A percentile compares a stretch with the other conserved stretches of the same genome.
These are phyloP conservation scores for Diceros bicornis DNA, from an alignment of 2,797 vertebrate genomes.

Conservation along the genomic window DNA sequence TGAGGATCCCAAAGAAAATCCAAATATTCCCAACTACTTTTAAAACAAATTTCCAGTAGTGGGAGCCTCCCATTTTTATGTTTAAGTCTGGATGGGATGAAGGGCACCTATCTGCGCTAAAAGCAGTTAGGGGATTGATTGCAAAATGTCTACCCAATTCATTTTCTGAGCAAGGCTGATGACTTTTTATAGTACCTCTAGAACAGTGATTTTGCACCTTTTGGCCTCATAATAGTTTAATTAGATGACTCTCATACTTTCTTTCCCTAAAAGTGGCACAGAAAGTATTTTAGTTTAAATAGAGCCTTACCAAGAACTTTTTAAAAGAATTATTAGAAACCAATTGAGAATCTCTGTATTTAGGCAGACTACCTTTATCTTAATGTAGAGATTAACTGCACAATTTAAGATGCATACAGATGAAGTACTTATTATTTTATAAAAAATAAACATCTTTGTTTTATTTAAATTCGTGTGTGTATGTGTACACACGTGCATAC, in stretches of 20 bases:
- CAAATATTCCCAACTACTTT: neutral
- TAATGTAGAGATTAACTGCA: neutral
- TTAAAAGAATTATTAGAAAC: neutral
- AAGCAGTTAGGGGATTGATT: neutral
- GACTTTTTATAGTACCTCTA: neutral
- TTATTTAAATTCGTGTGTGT: neutral
- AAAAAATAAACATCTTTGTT: neutral
- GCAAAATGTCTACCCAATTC: neutral
- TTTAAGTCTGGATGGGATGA: neutral
- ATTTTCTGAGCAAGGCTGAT: neutral
- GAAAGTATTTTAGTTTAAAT: neutral
- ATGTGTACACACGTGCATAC: neutral
- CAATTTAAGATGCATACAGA: neutral
- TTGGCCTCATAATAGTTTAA: neutral
- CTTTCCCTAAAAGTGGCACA: neutral
- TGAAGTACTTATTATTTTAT: neutral
- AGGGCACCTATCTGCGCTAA: neutral
- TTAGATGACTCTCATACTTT: neutral
- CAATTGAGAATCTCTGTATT: neutral
- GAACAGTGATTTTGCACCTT: neutral
- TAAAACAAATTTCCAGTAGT: neutral
- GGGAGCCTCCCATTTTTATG: constrained; percentile 1
- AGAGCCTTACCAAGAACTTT: neutral
- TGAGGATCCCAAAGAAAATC: constrained; percentile 31
- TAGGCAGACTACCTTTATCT: neutral